Conservation (phyloP, 2,888 invertebrate genomes). For the Hololepta plana region DNA sequence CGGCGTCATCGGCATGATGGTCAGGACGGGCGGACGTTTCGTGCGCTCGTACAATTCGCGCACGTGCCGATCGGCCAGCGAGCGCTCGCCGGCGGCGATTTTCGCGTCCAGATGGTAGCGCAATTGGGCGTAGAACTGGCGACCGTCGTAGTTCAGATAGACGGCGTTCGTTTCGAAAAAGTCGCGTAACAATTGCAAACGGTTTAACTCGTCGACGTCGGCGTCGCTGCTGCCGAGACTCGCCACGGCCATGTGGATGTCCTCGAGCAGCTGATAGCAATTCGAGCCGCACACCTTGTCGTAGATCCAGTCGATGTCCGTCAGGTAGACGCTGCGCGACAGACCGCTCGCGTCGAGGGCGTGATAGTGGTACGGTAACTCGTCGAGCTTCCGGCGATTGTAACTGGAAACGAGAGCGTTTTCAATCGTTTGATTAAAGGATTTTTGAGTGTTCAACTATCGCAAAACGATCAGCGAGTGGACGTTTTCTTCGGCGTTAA, state of each 20-base stretch:
- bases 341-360: constrained; percentile 36
- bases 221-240: too few species aligned
- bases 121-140: constrained; percentile 63
- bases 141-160: constrained; percentile 62
- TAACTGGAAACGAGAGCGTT: constrained; percentile 33
- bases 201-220: too few species aligned
- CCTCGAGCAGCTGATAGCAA: constrained; percentile 58
- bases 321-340: constrained; percentile 50
- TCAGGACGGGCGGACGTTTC: constrained; percentile 37
- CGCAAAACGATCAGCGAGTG: too few species aligned
- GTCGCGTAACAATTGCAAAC: constrained; percentile 43
- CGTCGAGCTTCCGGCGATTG: constrained; percentile 64
- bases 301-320: constrained; percentile 59
- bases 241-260: constrained; percentile 39
- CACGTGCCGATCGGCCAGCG: constrained; percentile 25
- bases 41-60: constrained; percentile 6
- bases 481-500: too few species aligned
- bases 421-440: too few species aligned
- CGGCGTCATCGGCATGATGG: constrained; percentile 31
- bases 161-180: constrained; percentile 53
- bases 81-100: constrained; percentile 18
- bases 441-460: too few species aligned
- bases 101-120: constrained; percentile 30
- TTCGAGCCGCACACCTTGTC: constrained; percentile 65
- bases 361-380: constrained; percentile 62